phyloP scores from a whole-genome alignment of 1,140 invertebrate genomes.

The Drosophila serrata region DNA sequence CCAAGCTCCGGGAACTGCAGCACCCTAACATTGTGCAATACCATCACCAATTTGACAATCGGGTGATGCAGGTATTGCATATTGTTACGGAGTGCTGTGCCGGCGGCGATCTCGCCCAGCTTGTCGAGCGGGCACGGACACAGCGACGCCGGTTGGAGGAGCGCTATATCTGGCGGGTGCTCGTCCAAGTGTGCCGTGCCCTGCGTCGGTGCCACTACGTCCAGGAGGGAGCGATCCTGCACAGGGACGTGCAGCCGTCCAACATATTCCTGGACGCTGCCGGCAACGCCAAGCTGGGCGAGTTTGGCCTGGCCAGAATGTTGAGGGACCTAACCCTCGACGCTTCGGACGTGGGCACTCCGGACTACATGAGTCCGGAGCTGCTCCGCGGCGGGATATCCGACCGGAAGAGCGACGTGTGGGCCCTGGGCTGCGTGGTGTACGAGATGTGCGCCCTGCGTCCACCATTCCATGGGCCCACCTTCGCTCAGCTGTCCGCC shows the following conservation, averaged over 20 bases:
- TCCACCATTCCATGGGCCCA: slow-evolving; percentile 87
- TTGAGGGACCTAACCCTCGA: slow-evolving; percentile 87
- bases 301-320: slow-evolving; percentile 90
- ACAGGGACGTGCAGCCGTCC: slow-evolving; percentile 91
- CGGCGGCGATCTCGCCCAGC: slow-evolving; percentile 90
- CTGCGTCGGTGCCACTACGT: slow-evolving; percentile 87
- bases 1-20: slow-evolving; percentile 88
- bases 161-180: slow-evolving; percentile 92
- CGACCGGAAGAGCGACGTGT: slow-evolving; percentile 93
- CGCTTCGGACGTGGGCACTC: slow-evolving; percentile 92
- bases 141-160: slow-evolving; percentile 89
- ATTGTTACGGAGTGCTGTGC: slow-evolving; percentile 93
- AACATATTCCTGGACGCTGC: slow-evolving; percentile 92
- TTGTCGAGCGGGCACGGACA: slow-evolving; percentile 90
- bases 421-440: slow-evolving; percentile 92
- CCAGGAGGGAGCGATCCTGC: slow-evolving; percentile 79
- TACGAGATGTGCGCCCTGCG: slow-evolving; percentile 89
- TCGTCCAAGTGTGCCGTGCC: slow-evolving; percentile 91
- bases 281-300: slow-evolving; percentile 92
- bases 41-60: slow-evolving; percentile 89
- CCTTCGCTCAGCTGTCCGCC: slow-evolving; percentile 86
- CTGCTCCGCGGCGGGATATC: slow-evolving; percentile 91
- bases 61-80: slow-evolving; percentile 90
- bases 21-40: slow-evolving; percentile 93
- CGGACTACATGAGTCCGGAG: slow-evolving; percentile 95